These are phyloP conservation scores for Ennomos erosarius DNA, from an alignment of 2,888 invertebrate species.

Conservation along the genomic window DNA sequence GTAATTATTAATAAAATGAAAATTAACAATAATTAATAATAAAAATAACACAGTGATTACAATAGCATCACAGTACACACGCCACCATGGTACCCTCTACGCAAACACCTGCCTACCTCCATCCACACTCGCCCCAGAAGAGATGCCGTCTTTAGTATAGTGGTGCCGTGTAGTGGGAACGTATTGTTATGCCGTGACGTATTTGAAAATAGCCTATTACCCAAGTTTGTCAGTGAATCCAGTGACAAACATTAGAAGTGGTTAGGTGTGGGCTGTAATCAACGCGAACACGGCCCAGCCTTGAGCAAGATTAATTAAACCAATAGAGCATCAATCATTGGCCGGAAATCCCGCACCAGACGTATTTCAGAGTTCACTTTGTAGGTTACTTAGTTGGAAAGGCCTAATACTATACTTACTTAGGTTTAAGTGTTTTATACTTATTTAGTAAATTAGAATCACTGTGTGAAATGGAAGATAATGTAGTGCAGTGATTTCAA, in stretches of 20 bases:
- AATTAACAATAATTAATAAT: no score
- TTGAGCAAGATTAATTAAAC: constrained; percentile 81
- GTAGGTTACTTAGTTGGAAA: constrained; percentile 48
- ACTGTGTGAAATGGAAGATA: no score
- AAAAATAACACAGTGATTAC: no score
- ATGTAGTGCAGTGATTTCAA: no score
- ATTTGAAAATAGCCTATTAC: not conserved
- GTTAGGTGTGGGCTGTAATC: constrained; percentile 58
- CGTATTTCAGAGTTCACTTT: constrained; percentile 53
- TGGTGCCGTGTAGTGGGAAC: no score
- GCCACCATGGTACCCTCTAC: no score
- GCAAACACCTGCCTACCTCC: no score
- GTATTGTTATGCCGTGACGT: not conserved
- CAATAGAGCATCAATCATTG: constrained; percentile 76
- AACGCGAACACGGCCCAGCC: constrained; percentile 56
- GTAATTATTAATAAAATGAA: no score
- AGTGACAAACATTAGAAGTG: constrained; percentile 36
- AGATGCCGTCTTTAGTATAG: no score
- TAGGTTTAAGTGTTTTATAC: not conserved
- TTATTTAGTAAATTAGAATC: no score
- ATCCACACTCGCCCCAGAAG: no score
- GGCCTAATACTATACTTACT: constrained; percentile 36
- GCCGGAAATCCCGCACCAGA: constrained; percentile 58
- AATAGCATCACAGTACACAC: no score
- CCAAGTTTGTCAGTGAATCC: constrained; percentile 5